Conservation (phyloP, 2,888 invertebrate genomes). For the Lymantria dispar region DNA sequence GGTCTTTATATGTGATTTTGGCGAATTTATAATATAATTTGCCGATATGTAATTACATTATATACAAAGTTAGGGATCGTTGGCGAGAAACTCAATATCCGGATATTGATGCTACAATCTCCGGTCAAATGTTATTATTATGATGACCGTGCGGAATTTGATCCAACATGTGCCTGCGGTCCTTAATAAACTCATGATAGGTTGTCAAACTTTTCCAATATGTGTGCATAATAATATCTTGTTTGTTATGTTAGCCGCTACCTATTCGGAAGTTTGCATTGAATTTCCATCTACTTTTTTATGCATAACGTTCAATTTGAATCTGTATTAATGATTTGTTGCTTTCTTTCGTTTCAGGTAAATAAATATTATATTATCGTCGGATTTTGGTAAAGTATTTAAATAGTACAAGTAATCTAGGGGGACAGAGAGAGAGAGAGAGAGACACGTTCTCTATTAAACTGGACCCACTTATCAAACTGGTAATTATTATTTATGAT, state of each 20-base stretch:
- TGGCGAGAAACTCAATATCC: slow-evolving; percentile 14
- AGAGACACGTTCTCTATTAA: no score
- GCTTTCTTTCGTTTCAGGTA: slow-evolving; percentile 36
- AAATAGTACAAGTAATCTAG: no score
- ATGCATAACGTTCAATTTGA: neutral
- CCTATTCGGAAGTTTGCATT: slow-evolving; percentile 13
- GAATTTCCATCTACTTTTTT: slow-evolving; percentile 3
- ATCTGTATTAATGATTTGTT: slow-evolving; percentile 6
- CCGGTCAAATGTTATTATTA: slow-evolving; percentile 28
- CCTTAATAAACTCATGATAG: slow-evolving; percentile 29
- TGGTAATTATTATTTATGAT: no score
- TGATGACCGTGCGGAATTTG: slow-evolving; percentile 20
- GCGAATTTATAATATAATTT: slow-evolving; percentile 2
- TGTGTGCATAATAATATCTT: slow-evolving; percentile 17
- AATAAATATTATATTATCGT: slow-evolving; percentile 8
- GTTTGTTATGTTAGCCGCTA: slow-evolving; percentile 14
- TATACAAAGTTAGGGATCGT: slow-evolving; percentile 1
- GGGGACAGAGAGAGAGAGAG: no score
- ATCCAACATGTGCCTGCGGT: no score
- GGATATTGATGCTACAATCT: slow-evolving; percentile 15
- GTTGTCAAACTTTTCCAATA: slow-evolving; percentile 19
- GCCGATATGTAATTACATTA: no score
- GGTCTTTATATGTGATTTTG: no score
- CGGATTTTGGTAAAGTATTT: slow-evolving; percentile 6
- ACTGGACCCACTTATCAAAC: no score